phyloP scores from a whole-genome alignment of 2,888 invertebrate genomes.

The Drosophila anomelani region DNA sequence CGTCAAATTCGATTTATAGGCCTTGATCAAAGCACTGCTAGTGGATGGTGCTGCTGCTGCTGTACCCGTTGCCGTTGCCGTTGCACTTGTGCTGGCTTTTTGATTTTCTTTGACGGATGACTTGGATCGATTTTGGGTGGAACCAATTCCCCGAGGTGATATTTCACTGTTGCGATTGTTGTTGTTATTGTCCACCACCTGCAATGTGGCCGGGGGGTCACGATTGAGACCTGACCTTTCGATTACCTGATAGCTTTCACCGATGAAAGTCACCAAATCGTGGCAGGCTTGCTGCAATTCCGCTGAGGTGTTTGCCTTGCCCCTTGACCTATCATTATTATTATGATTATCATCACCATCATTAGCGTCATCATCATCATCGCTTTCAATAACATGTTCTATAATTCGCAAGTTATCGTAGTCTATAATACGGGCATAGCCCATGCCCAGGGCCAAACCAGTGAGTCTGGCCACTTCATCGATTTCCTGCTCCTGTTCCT shows the following conservation, averaged over 20 bases:
- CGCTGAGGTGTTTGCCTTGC: conserved; percentile 18
- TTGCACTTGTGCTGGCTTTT: conserved; percentile 27
- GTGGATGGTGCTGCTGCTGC: conserved; percentile 35
- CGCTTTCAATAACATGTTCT: conserved; percentile 81
- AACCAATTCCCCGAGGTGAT: conserved; percentile 17
- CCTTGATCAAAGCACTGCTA: conserved; percentile 68
- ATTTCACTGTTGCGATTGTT: conserved; percentile 49
- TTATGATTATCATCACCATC: conserved; percentile 23
- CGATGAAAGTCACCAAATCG: conserved; percentile 80
- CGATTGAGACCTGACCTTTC: conserved; percentile 42
- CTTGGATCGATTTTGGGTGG: conserved; percentile 17
- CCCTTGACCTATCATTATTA: conserved; percentile 2
- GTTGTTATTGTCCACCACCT: conserved; percentile 55
- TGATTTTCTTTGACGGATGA: conserved; percentile 28
- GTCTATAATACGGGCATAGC: conserved; percentile 77
- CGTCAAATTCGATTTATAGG: conserved; percentile 80
- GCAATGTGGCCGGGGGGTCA: conserved; percentile 13
- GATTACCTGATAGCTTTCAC: conserved; percentile 78
- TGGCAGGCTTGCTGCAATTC: conserved; percentile 69
- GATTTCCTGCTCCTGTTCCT: conserved; percentile 8
- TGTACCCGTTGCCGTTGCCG: conserved; percentile 13
- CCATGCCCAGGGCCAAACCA: conserved; percentile 59
- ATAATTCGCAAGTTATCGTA: conserved; percentile 81
- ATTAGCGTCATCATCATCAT: conserved; percentile 38
- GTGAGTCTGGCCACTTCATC: conserved; percentile 53